These are phyloP conservation scores for Pelagia noctiluca DNA, from an alignment of 30 jellyfish, hydroid and myxozoan genomes.

Conservation along the genomic window DNA sequence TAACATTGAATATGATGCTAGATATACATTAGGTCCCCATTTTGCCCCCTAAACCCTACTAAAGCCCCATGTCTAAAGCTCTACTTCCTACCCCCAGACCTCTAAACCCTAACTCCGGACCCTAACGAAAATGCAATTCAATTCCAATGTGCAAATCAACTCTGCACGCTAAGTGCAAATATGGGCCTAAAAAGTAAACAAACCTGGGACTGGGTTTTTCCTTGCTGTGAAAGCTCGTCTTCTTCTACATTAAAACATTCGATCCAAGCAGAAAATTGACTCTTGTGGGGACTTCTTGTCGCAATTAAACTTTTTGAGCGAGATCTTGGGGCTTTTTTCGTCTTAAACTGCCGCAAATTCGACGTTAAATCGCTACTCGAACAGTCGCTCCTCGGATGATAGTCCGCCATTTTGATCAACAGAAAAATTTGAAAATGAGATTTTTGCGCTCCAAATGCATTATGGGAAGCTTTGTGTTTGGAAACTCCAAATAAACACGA, in stretches of 20 bases:
- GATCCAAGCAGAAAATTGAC: conserved; percentile 63
- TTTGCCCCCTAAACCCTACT: too few relatives aligned
- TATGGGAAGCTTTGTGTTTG: conserved; percentile 49
- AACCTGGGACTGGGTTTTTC: conserved; percentile 12
- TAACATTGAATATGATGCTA: too few relatives aligned
- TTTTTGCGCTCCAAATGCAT: conserved; percentile 39
- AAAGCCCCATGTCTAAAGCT: too few relatives aligned
- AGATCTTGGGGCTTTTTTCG: conserved; percentile 13
- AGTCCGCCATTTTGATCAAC: conserved; percentile 44
- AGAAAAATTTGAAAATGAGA: not conserved
- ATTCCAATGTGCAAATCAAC: too few relatives aligned
- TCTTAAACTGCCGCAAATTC: conserved; percentile 34
- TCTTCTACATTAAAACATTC: conserved; percentile 57
- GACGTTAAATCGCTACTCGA: conserved; percentile 53
- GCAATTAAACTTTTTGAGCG: conserved; percentile 59
- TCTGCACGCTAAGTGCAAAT: too few relatives aligned
- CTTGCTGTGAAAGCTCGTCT: not conserved
- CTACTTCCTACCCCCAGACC: too few relatives aligned
- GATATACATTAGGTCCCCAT: too few relatives aligned
- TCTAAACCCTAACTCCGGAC: too few relatives aligned
- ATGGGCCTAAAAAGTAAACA: not conserved
- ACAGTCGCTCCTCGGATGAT: conserved; percentile 49
- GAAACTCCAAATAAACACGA: conserved; percentile 32
- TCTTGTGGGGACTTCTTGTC: conserved; percentile 45
- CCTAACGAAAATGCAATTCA: too few relatives aligned